Evolutionary conservation across 2,797 vertebrate genomes (phyloP), one percentile per base, ranked within the genome.

Genomic region (Ibycter americanus): DNA sequence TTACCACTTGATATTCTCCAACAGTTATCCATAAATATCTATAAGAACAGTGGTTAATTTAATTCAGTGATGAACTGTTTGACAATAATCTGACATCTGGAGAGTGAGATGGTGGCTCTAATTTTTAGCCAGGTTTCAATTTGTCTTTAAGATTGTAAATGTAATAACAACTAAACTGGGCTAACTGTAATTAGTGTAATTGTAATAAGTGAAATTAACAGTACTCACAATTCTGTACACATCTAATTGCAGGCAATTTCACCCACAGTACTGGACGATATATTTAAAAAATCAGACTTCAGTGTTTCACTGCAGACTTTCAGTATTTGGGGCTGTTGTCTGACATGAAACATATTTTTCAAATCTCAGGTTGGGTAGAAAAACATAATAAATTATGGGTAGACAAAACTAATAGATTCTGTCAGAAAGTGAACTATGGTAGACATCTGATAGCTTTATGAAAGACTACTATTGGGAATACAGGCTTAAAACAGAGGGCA

Each of bases 41-140:
- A 1, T 8, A 32, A 13, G 46, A 67, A 71, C 32, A 68, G 87
- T 18, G 27, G 47, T 54, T 40, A 46, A 58, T 62, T 90, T 47
- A 46, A 61, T 47, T 68, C n/a, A 55, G 42, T 0, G 4, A 44
- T 93, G 82, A 97, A 96, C 54, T 91, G 87, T 91, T 90, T 83
- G 93, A 80, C 94, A 97, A 96, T 96, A 96, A 94, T 95, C 84
- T 76, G 95, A 92, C 78, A 96, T 93, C 94, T 97, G 96, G 96
- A 96, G 94, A 97, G 94, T 92, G 93, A 96, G 62, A 58, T 46
- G 9, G n/a, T 62, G 32, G 61, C 38, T 93, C 31, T 83, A 54
- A 71, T 7, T 81, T 94, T 49, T 55, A 93, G 67, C 23, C 90
- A 92, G 55, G 20, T 76, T 89, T 83, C 38, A 59, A 72, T 47